Base-by-base conservation (phyloP, 2,888 invertebrate genomes). In the Brenthis hecate region DNA sequence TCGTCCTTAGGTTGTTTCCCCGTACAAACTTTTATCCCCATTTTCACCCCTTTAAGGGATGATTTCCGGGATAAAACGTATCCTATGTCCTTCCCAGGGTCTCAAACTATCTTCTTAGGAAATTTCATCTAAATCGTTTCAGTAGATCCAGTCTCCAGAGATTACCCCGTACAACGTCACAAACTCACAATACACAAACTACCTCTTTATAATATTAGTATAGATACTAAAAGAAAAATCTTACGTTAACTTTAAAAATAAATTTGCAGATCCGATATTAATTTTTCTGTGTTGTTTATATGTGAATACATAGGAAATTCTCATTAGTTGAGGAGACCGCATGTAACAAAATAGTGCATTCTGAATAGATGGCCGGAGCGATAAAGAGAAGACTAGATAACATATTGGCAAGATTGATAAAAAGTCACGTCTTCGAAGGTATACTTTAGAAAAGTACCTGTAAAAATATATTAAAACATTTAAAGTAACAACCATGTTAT, bases 241-340 rank as follows among this genome's bases (percentile, higher is more conserved):
- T 66, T 60, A 93, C 93, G 86, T 83, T 43, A 93, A 77, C 77
- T 93, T 93, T 51, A 93, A 80, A 53, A 90, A 80, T 64, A 93
- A 78, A 77, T 88, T 92, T 0, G 91, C 85, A 0, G 89, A 88
- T 72, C 90, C 89, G 66, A 92, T 87, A 68, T 80, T 88, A 11
- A 89, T 84, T 72, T 91, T 89, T 63, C 85, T 85, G 66, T 91
- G 87, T 14, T 85, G 85, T 75, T 85, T 83, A 72, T 88, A 89
- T 1, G 91, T 91, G 73, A 91, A 89, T 57, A 93, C 78, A 76
- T 93, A 89, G 0, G 91, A 84, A 11, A 93, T 85, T 78, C 93
- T 82, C 53, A 87, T 78, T 1, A 93, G 78, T 69, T 93, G 93
- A 1, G 93, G 87, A 1, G 89, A 80, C 43, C 93, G 81, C 65